Conservation (phyloP, 2,113 vertebrate genomes). For the Tylochromis polylepis region DNA sequence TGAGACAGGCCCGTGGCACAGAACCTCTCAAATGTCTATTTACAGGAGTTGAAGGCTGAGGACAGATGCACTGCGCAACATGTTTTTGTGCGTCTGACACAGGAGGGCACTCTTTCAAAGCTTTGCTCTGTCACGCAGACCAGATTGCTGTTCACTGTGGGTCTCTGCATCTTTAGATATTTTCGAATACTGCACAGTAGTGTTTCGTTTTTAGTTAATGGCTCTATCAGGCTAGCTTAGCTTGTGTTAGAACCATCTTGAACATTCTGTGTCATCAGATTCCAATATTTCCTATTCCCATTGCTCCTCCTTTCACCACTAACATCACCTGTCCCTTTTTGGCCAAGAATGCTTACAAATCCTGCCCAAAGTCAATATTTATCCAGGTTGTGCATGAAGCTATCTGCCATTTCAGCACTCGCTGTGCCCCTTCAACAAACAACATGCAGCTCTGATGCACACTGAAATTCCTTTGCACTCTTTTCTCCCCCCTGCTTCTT, state of each 20-base stretch:
- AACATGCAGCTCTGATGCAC: constrained; percentile 8
- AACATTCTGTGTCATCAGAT: neutral
- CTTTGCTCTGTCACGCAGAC: neutral
- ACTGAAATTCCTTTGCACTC: neutral
- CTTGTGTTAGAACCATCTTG: neutral
- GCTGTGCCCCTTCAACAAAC: constrained; percentile 37
- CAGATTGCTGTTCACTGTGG: neutral
- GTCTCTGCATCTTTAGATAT: neutral
- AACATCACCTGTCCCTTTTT: neutral
- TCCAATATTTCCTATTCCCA: neutral
- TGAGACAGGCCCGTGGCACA: neutral
- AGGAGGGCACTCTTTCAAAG: constrained; percentile 75
- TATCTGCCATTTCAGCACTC: constrained; percentile 33
- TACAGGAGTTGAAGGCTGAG: neutral
- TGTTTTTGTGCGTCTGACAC: constrained; percentile 65
- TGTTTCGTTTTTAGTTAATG: neutral
- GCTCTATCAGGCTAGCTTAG: neutral
- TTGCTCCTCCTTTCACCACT: neutral
- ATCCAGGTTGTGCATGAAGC: constrained; percentile 17
- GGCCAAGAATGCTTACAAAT: neutral
- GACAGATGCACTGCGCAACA: constrained; percentile 16
- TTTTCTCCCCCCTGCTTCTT: neutral
- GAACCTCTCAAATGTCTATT: neutral
- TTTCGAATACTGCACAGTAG: neutral
- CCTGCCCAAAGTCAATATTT: constrained; percentile 42